Base-by-base conservation (phyloP, 2,888 invertebrate species). In the Sympetrum striolatum region DNA sequence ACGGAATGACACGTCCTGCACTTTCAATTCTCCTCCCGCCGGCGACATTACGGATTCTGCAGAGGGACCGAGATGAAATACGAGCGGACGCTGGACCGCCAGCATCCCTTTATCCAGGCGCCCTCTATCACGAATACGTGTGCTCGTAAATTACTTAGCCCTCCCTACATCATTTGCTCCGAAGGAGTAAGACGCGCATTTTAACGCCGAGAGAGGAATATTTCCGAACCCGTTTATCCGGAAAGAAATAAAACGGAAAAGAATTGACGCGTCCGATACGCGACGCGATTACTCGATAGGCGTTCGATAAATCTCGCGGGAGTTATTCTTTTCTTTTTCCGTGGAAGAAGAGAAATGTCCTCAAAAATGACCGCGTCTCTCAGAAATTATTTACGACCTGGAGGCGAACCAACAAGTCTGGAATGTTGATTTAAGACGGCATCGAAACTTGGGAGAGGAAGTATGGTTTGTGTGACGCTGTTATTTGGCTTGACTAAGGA, bases 71-170 rank as follows among this genome's bases (percentile, higher is more conserved):
- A 58, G 60, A 86, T 86, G 86, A 86, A 86, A 86, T 86, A 86
- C 60, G 86, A 86, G 37, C 86, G 39, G 58, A 53, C 14, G 81
- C 82, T 58, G 58, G 82, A 82, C 82, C 25, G 60, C 35, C 86
- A 1, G 37, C 86, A 80, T 39, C 80, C 39, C 39, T 39, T 80
- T 60, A 35, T n/a, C 35, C 82, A 22, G 10, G 18, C 22, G 80
- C 37, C 18, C 53, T 82, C 53, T 18, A 53, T 53, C 82, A 35
- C 35, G 44, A 86, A 60, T 86, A 86, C 86, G 86, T 86, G 86
- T 25, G 60, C 60, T 86, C 64, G 64, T 86, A 86, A 86, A 86
- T 86, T 86, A 86, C 86, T 86, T 86, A 86, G 86, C 37, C n/a
- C 44, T 31, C 81, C 86, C 60, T 86, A 58, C 86, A 86, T 86